Conservation (phyloP, 2,888 invertebrate species). For the Eupithecia exiguata region DNA sequence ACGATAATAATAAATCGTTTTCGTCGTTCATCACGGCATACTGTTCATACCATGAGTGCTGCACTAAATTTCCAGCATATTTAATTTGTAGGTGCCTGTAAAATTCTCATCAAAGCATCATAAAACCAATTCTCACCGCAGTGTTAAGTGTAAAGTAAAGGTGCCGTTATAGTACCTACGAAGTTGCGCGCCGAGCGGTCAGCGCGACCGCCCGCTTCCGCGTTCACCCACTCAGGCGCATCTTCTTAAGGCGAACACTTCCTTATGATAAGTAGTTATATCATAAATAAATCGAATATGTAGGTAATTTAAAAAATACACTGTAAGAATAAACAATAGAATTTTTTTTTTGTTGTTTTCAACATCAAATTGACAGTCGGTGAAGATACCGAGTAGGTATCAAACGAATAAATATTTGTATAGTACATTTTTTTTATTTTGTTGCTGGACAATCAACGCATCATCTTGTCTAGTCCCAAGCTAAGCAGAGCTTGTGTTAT, state of each 20-base stretch:
- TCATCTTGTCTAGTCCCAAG: too few species aligned
- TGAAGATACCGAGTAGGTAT: too few species aligned
- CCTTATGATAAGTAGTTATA: background rate
- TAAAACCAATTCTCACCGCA: background rate
- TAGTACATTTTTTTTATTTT: too few species aligned
- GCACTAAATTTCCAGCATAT: background rate
- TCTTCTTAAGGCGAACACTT: conserved; percentile 61
- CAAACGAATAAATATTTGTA: too few species aligned
- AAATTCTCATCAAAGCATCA: background rate
- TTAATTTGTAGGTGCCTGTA: background rate
- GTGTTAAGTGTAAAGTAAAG: conserved; percentile 5
- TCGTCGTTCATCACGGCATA: background rate
- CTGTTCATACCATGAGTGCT: background rate
- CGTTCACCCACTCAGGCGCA: conserved; percentile 51
- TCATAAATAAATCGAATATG: background rate
- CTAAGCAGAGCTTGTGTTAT: too few species aligned
- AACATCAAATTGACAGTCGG: too few species aligned
- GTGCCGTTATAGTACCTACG: conserved; percentile 42
- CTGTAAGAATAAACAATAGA: too few species aligned
- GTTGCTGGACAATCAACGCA: too few species aligned
- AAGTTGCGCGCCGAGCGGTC: conserved; percentile 38
- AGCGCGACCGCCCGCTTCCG: conserved; percentile 58
- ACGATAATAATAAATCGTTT: background rate
- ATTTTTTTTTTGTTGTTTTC: too few species aligned
- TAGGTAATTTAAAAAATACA: too few species aligned